Percentiles rank a stretch among this genome's conserved stretches.
These are phyloP conservation scores for Emmelina monodactyla DNA, from an alignment of 2,888 invertebrate genomes.

Conservation along the genomic window DNA sequence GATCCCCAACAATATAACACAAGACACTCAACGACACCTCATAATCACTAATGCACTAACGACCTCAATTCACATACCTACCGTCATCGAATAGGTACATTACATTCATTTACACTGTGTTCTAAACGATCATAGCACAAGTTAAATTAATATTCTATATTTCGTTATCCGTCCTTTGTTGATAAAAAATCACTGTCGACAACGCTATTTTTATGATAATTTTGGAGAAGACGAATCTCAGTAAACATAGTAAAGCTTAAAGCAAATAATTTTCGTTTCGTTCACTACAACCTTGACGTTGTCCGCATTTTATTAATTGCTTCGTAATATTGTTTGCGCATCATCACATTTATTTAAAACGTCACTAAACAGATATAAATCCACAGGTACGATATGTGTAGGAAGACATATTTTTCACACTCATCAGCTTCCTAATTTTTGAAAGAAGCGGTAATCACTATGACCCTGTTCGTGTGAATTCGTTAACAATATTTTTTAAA, in stretches of 20 bases:
- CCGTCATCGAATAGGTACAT: slow-evolving; percentile 1
- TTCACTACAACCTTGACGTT: slow-evolving; percentile 44
- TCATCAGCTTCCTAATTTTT: no score
- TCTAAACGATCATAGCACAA: slow-evolving; percentile 17
- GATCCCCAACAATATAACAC: no score
- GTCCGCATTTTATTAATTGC: slow-evolving; percentile 28
- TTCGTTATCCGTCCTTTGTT: slow-evolving; percentile 38
- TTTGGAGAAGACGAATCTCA: slow-evolving; percentile 48
- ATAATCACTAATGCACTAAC: slow-evolving; percentile 21
- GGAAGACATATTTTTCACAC: not conserved
- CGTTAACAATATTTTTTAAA: slow-evolving; percentile 61
- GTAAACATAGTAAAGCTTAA: slow-evolving; percentile 51
- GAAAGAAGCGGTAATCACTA: slow-evolving; percentile 43
- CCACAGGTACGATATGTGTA: not conserved
- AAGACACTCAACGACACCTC: slow-evolving; percentile 12
- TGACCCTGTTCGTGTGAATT: slow-evolving; percentile 56
- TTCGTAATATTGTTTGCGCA: slow-evolving; percentile 17
- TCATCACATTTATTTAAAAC: slow-evolving; percentile 8
- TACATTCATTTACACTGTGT: not conserved
- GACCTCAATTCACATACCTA: slow-evolving; percentile 19
- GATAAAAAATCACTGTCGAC: slow-evolving; percentile 40
- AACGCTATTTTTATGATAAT: slow-evolving; percentile 50
- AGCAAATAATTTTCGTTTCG: slow-evolving; percentile 47
- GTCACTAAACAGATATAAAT: slow-evolving; percentile 11
- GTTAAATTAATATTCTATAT: no score